Evolutionary conservation across 1,140 invertebrate species (phyloP), one percentile per base, ranked within the genome.

Genomic region (Philopotamus ludificatus): DNA sequence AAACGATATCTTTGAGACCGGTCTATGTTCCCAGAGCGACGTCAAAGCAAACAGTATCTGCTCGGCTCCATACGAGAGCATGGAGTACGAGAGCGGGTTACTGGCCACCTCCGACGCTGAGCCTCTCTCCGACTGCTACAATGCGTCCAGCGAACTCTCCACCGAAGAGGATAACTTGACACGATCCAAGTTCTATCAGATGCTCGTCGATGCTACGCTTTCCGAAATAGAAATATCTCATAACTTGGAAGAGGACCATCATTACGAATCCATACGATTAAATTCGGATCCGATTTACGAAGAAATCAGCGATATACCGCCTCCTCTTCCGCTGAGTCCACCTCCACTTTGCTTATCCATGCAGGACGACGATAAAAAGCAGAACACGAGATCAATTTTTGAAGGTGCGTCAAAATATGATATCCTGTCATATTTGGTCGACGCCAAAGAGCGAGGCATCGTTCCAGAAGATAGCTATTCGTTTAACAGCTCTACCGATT

Each of bases 401-500:
- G 89, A 91, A 76, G 89, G 89, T 23, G 90, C 92, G 10, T 90
- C 90, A 1, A 94, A 93, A 74, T 92, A 93, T 70, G 92, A 95
- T 71, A 91, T 95, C 65, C 78, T 95, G 3, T 92, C 89, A 26
- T 95, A 93, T 72, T 79, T 95, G 49, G 91, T 93, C 41, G 91
- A 91, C 74, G 91, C 92, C 18, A 90, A 92, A 78, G 85, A 87
- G 76, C 84, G 90, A 50, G 85, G 88, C 60, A 80, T 87, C 70
- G 81, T 84, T 67, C 81, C 84, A 61, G 82, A 85, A 78, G 81
- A 88, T 74, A 74, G 77, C 34, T 85, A 85, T 63, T 84, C 84
- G 2, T 85, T 81, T 67, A 84, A 74, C 59, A 77, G 81, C 25
- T 79, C 80, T 55, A 82, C 83, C 47, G 81, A 81, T 21, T 81